Evolutionary conservation across 2,113 vertebrate species (phyloP), one percentile per base, ranked within the genome.

Genomic region (Rhinogobius similis): DNA sequence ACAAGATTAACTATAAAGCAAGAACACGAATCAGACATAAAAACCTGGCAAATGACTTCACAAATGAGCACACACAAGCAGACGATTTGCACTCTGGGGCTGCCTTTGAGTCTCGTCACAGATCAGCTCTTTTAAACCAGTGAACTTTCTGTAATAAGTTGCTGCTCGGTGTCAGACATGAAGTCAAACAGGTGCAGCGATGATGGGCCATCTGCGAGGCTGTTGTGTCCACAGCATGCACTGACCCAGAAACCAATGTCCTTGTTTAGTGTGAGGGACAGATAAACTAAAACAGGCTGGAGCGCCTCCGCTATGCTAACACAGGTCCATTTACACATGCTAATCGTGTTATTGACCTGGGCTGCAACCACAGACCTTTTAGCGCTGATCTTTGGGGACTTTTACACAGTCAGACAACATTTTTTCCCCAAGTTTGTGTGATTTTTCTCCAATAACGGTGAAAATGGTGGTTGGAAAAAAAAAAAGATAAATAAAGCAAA

Each of bases 161-260:
- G 26, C 23, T 68, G 58, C 55, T 21, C 63, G 9, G 24, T 1
- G 21, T 76, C 75, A 70, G 71, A 73, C 55, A 68, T 55, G 62
- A 75, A 48, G 67, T 9, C 20, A 55, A 72, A 64, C 82, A 77
- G 76, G 79, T 80, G 75, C 48, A 55, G 52, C 14, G 62, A 56
- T 23, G 62, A 43, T 41, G 56, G 5, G 32, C 75, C 79, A 78
- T 82, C 77, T 82, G 85, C 72, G 80, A 67, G 21, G 59, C 67
- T 39, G 63, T 73, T 79, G 71, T 79, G 78, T 83, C 76, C 80
- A 85, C 71, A 85, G 48, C 46, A 27, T 58, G 39, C 79, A 68
- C 11, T 79, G 75, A 85, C 82, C 80, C 82, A 75, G 78, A 83
- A 85, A 78, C 59, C 55, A 46, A 56, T 20, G 56, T 70, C 53